Base-by-base conservation (phyloP, 2,113 vertebrate species). In the Natator depressus region DNA sequence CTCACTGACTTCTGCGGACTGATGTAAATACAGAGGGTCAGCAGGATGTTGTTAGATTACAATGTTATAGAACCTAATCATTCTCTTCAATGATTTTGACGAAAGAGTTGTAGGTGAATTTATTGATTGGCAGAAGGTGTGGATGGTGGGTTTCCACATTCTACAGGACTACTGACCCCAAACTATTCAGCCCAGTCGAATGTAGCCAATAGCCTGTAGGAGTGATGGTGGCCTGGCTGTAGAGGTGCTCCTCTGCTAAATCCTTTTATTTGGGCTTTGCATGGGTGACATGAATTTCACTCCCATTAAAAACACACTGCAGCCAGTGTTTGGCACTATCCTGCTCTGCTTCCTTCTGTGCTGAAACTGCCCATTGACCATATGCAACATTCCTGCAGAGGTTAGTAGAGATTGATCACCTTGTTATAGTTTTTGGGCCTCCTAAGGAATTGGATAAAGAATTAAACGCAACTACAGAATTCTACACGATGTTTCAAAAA, bases 231-330 rank as follows among this genome's bases (percentile, higher is more conserved):
- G 50, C 12, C 29, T 75, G 6, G 22, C 29, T 91, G 49, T 0
- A 0, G 27, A 90, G 7, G 2, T 47, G 19, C 62, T 81, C 79
- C 2, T 84, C 59, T n/a, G 2, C 47, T 82, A 27, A 84, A 51
- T 85, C 0, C 2, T 57, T 91, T 80, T 7, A 10, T 90, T 54
- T 82, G 54, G 17, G 81, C 8, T 8, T 84, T n/a, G 4, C 0
- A 0, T 24, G 47, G 62, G 8, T n/a, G 42, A 72, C 0, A 0
- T 4, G 31, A 84, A 35, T 91, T 87, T 35, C 25, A 29, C 9
- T 47, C 62, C 82, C 10, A 72, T 80, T 59, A 0, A 51, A 75
- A 49, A 62, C 49, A 17, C 79, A 16, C 1, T 87, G 17, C 42
- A 38, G 19, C 5, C 8, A 22, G 4, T 22, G 27, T 76, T 88